These are phyloP conservation scores for Himalopsyche phryganea DNA, from an alignment of 1,140 invertebrate genomes.

Conservation along the genomic window DNA sequence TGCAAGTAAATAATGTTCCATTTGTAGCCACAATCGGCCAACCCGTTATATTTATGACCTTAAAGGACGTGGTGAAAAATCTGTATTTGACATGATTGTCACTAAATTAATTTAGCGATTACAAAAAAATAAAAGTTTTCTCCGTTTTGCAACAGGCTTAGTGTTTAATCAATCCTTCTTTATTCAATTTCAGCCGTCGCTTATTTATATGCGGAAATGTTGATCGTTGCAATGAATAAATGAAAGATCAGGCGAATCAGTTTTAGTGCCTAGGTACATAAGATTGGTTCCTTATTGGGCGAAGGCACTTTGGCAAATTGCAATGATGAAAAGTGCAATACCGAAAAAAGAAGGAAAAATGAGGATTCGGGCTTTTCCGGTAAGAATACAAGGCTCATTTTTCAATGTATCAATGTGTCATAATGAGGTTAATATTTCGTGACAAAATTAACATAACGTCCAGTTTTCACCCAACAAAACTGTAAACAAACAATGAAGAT, in stretches of 20 bases:
- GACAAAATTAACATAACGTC: background rate
- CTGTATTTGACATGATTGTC: conserved; percentile 35
- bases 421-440: background rate
- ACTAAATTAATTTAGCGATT: conserved; percentile 12
- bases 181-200: conserved; percentile 13
- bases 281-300: conserved; percentile 17
- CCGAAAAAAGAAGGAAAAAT: conserved; percentile 92
- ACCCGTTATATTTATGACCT: too few species aligned
- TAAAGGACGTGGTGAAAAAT: conserved; percentile 19
- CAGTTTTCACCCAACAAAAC: background rate
- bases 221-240: conserved; percentile 17
- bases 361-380: conserved; percentile 94
- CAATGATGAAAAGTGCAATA: conserved; percentile 70
- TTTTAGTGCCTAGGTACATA: conserved; percentile 17
- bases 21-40: background rate
- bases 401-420: background rate
- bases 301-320: conserved; percentile 7
- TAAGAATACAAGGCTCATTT: conserved; percentile 54
- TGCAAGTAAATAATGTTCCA: background rate
- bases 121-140: too few species aligned
- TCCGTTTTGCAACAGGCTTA: too few species aligned
- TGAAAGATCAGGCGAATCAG: conserved; percentile 6
- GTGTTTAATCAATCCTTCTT: background rate
- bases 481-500: too few species aligned
- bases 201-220: conserved; percentile 7